Conservation (phyloP, 2,888 invertebrate genomes). For the Apeira syringaria region DNA sequence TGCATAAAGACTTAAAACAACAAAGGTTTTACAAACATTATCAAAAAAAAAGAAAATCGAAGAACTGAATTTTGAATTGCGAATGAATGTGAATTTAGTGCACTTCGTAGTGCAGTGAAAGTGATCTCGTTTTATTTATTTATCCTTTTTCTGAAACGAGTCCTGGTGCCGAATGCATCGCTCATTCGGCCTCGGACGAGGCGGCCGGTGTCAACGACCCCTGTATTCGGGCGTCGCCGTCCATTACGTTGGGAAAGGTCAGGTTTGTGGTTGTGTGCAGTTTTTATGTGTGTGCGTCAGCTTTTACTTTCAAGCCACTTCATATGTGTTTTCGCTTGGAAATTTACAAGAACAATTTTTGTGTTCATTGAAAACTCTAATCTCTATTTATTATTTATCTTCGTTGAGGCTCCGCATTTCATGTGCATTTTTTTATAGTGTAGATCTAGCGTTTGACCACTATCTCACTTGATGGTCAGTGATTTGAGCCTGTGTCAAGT, state of each 20-base stretch:
- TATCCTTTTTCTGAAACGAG: slow-evolving; percentile 46
- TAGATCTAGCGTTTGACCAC: no score
- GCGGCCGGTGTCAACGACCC: slow-evolving; percentile 62
- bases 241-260: slow-evolving; percentile 78
- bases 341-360: slow-evolving; percentile 35
- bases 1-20: no score
- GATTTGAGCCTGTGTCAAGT: no score
- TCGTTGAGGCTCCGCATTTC: no score
- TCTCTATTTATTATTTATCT: no score
- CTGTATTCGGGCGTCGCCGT: slow-evolving; percentile 70
- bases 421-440: no score
- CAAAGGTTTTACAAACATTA: no score
- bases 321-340: slow-evolving; percentile 37
- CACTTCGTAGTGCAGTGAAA: slow-evolving; percentile 25
- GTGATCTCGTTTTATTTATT: slow-evolving; percentile 25
- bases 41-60: no score
- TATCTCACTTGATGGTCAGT: no score
- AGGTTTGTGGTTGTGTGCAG: slow-evolving; percentile 54
- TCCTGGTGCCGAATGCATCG: slow-evolving; percentile 70
- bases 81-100: slow-evolving; percentile 15
- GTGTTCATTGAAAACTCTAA: no score
- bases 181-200: slow-evolving; percentile 64
- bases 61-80: slow-evolving; percentile 3
- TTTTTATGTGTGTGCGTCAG: slow-evolving; percentile 48
- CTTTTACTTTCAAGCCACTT: slow-evolving; percentile 69